phyloP scores from a whole-genome alignment of 64 coral and sea anemone species.

The Montipora capricornis region DNA sequence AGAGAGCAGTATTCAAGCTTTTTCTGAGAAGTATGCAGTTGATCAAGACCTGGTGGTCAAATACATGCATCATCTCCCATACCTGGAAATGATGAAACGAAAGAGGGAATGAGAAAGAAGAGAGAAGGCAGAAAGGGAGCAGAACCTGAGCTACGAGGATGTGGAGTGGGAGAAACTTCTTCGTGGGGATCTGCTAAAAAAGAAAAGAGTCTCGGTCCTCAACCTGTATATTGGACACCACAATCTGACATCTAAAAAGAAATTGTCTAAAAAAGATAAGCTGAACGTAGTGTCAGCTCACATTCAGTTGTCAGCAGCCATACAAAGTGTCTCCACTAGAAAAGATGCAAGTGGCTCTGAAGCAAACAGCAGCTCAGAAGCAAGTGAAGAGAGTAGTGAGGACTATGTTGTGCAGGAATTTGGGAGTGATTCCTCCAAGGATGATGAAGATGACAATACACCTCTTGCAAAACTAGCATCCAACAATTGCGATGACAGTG shows the following conservation, averaged over 20 bases:
- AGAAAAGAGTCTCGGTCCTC: background rate
- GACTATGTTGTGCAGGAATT: too few relatives aligned
- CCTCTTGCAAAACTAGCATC: too few relatives aligned
- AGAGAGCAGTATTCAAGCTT: slow-evolving; percentile 2
- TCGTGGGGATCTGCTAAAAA: background rate
- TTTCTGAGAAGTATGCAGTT: slow-evolving; percentile 1
- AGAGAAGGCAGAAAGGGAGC: background rate
- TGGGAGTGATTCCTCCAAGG: too few relatives aligned
- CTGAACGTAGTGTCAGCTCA: too few relatives aligned
- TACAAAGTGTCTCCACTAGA: too few relatives aligned
- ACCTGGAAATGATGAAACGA: background rate
- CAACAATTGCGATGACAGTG: too few relatives aligned
- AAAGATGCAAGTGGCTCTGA: too few relatives aligned
- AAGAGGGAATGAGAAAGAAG: background rate
- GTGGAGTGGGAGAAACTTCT: background rate
- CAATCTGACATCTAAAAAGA: background rate
- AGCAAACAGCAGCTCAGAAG: too few relatives aligned
- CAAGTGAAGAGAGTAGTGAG: too few relatives aligned
- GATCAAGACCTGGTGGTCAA: background rate
- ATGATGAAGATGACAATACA: too few relatives aligned
- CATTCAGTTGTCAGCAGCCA: too few relatives aligned
- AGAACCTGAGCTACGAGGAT: background rate
- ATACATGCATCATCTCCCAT: slow-evolving; percentile 4
- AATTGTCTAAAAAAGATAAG: background rate
- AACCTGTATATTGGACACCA: too few relatives aligned